phyloP scores from a whole-genome alignment of 2,113 vertebrate genomes.

The Sigmodon hispidus region DNA sequence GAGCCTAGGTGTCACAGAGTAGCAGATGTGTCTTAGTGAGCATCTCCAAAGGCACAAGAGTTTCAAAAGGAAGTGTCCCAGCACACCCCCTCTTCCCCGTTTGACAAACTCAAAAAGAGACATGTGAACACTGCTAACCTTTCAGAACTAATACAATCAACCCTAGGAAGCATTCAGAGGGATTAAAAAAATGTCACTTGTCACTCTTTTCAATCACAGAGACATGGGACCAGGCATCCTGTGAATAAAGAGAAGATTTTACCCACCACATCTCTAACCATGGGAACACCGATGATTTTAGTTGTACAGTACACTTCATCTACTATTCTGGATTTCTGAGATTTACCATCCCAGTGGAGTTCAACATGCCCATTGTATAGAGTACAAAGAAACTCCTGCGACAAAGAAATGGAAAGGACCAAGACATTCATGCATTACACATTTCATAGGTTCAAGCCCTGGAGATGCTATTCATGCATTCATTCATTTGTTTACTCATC shows the following conservation, averaged over 20 bases:
- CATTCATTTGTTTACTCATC: background rate
- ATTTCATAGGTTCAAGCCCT: background rate
- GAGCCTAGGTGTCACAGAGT: background rate
- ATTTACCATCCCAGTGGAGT: background rate
- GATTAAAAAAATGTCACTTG: background rate
- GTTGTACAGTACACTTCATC: background rate
- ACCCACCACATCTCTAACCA: background rate
- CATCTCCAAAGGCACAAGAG: background rate
- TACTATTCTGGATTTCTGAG: background rate
- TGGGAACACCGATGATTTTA: background rate
- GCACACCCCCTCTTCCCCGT: background rate
- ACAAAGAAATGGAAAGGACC: background rate
- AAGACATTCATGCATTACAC: background rate
- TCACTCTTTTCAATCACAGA: background rate
- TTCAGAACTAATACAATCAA: background rate
- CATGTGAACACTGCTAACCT: too few species aligned
- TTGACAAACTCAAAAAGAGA: background rate
- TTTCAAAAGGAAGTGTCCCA: background rate
- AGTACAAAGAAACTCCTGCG: background rate
- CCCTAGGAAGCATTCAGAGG: background rate
- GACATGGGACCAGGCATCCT: background rate
- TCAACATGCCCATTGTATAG: background rate
- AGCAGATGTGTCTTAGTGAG: background rate
- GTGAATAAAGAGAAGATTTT: background rate
- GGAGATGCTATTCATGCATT: background rate